Base-by-base conservation (phyloP, 1,140 invertebrate genomes). In the Magallana angulata region DNA sequence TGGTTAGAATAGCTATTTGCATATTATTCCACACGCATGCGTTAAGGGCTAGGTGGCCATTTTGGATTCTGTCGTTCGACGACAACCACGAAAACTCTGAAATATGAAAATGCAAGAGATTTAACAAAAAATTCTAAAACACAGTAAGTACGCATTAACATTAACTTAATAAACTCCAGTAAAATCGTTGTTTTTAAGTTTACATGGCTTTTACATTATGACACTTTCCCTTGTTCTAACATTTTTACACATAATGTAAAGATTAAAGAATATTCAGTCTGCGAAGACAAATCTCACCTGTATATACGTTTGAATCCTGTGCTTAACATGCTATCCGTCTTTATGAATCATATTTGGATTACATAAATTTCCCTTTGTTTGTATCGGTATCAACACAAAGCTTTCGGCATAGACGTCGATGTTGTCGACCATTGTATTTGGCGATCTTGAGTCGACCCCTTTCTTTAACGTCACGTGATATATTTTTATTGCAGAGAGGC, bases 11-110 rank as follows among this genome's bases (percentile, higher is more conserved):
- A 30, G 36, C 7, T 8, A 76, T 76, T 76, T 76, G 68, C 68
- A 76, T 76, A 76, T 76, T 76, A 76, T 76, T 76, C 68, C 36
- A 76, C 9, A 76, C 68, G 68, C 68, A 76, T 76, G 68, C 68
- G 68, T 30, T 30, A 30, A 24, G 9, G 36, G 24, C 24, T 5
- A 36, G 68, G 68, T 30, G 68, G 68, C 68, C 68, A 76, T 76
- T 76, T 76, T 76, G 68, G 68, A 76, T 76, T 76, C 68, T 76
- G 68, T 76, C 68, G 68, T 18, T 76, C 68, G 68, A 76, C 68
- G 24, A 36, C 68, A 76, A 30, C 24, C 68, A 76, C 9, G 68
- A 76, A 76, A 76, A 76, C 36, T 30, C 68, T 76, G 68, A 76
- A 76, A 76, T 30, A 76, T 5, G 68, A 76, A 76, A 76, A 76